A percentile compares a stretch with the other conserved stretches of the same genome.
phyloP scores from a whole-genome alignment of 2,888 invertebrate species.

The Cantharis nigra region DNA sequence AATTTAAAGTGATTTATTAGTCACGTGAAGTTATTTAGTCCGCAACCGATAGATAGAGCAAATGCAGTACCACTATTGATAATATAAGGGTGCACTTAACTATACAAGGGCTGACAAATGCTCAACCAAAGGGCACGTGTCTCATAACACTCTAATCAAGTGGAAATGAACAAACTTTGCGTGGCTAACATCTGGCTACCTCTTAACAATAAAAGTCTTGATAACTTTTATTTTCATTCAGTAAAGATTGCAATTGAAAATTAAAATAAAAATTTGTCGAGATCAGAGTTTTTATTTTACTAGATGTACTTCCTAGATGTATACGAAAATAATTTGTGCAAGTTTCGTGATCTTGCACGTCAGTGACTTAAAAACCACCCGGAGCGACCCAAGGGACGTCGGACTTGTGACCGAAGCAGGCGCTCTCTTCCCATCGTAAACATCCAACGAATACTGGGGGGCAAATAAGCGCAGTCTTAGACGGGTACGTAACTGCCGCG shows the following conservation, averaged over 20 bases:
- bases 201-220: slow-evolving; percentile 11
- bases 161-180: slow-evolving; percentile 36
- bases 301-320: neutral
- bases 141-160: slow-evolving; percentile 40
- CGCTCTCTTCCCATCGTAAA: slow-evolving; percentile 50
- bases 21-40: neutral
- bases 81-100: slow-evolving; percentile 1
- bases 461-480: slow-evolving; percentile 25
- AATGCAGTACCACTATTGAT: neutral
- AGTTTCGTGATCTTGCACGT: slow-evolving; percentile 21
- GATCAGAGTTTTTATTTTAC: neutral
- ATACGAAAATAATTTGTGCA: slow-evolving; percentile 17
- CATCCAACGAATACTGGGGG: slow-evolving; percentile 38
- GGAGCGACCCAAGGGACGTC: slow-evolving; percentile 41
- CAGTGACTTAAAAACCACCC: slow-evolving; percentile 36
- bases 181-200: slow-evolving; percentile 35
- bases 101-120: slow-evolving; percentile 40
- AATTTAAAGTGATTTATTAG: neutral
- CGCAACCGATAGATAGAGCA: neutral
- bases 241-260: neutral
- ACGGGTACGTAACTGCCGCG: slow-evolving; percentile 26
- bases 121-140: slow-evolving; percentile 41
- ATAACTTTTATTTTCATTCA: slow-evolving; percentile 6
- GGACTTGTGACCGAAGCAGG: slow-evolving; percentile 46
- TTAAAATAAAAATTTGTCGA: neutral